These are phyloP conservation scores for Oikopleura dioica DNA, from an alignment of 23 tunicate species.

Conservation along the genomic window DNA sequence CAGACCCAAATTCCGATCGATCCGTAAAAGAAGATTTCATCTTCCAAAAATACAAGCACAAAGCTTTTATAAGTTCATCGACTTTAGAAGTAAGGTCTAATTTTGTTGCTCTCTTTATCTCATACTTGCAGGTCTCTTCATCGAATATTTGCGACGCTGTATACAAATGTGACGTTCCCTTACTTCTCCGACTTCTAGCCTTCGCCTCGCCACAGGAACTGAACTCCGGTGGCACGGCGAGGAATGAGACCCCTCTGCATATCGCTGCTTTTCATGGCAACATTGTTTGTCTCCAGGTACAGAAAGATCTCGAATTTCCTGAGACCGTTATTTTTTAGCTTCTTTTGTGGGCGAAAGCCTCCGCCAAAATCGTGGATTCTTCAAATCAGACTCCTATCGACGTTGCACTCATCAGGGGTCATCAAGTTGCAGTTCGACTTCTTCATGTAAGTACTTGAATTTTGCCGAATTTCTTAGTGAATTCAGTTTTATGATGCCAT, in stretches of 20 bases:
- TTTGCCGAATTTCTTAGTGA: too few relatives aligned
- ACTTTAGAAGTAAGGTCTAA: slow-evolving; percentile 19
- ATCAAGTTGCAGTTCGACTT: background rate
- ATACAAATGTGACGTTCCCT: background rate
- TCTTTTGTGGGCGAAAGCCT: background rate
- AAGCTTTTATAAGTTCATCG: slow-evolving; percentile 20
- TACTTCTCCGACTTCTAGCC: slow-evolving; percentile 13
- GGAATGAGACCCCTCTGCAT: slow-evolving; percentile 36
- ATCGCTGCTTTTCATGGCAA: slow-evolving; percentile 55
- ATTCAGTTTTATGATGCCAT: too few relatives aligned
- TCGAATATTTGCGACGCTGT: background rate
- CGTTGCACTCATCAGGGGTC: background rate
- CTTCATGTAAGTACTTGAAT: background rate
- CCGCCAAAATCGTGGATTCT: background rate
- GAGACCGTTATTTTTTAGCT: background rate
- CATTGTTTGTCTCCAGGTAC: slow-evolving; percentile 30
- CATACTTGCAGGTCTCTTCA: background rate
- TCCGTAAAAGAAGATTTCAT: slow-evolving; percentile 50
- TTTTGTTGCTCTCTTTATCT: background rate
- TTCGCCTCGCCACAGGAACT: slow-evolving; percentile 16
- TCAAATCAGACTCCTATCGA: background rate
- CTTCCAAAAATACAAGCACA: slow-evolving; percentile 51
- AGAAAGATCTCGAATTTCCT: background rate
- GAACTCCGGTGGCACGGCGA: slow-evolving; percentile 16
- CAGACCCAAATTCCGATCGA: slow-evolving; percentile 10